phyloP scores from a whole-genome alignment of 1,140 invertebrate species.

The Drosophila suzukii region DNA sequence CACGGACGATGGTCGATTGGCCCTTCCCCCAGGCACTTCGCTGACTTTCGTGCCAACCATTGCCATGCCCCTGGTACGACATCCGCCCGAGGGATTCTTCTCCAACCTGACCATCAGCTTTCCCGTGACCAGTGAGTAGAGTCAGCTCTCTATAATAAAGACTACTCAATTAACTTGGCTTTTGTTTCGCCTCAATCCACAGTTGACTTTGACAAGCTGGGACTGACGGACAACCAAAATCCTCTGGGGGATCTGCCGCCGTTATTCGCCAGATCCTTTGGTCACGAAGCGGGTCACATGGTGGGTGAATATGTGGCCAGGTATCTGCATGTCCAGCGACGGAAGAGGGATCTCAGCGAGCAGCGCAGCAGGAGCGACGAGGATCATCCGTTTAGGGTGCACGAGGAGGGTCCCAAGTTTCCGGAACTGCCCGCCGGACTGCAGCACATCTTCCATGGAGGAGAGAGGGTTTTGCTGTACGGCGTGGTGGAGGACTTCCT shows the following conservation, averaged over 20 bases:
- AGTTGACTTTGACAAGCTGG: slow-evolving; percentile 94
- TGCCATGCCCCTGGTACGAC: slow-evolving; percentile 91
- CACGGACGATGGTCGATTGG: slow-evolving; percentile 91
- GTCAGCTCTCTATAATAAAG: not conserved
- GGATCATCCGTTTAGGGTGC: slow-evolving; percentile 21
- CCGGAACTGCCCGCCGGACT: slow-evolving; percentile 70
- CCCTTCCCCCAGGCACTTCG: slow-evolving; percentile 91
- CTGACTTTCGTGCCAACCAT: slow-evolving; percentile 92
- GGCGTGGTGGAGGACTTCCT: slow-evolving; percentile 91
- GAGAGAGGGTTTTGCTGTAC: slow-evolving; percentile 90
- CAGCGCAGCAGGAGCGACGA: slow-evolving; percentile 68
- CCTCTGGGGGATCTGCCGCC: slow-evolving; percentile 92
- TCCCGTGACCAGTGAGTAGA: slow-evolving; percentile 92
- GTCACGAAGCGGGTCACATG: slow-evolving; percentile 88
- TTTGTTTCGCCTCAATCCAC: slow-evolving; percentile 48
- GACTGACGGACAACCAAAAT: slow-evolving; percentile 93
- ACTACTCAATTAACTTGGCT: slow-evolving; percentile 37
- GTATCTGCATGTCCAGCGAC: slow-evolving; percentile 88
- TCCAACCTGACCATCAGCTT: slow-evolving; percentile 93
- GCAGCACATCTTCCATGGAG: slow-evolving; percentile 89
- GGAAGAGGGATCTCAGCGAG: slow-evolving; percentile 83
- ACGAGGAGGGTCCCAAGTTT: slow-evolving; percentile 73
- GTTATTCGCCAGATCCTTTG: slow-evolving; percentile 89
- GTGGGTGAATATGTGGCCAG: slow-evolving; percentile 89
- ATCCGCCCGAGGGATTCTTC: slow-evolving; percentile 93